Percentiles rank a stretch among this genome's conserved stretches.
phyloP scores from a whole-genome alignment of 2,888 invertebrate genomes.

The Drosophila neutralis region DNA sequence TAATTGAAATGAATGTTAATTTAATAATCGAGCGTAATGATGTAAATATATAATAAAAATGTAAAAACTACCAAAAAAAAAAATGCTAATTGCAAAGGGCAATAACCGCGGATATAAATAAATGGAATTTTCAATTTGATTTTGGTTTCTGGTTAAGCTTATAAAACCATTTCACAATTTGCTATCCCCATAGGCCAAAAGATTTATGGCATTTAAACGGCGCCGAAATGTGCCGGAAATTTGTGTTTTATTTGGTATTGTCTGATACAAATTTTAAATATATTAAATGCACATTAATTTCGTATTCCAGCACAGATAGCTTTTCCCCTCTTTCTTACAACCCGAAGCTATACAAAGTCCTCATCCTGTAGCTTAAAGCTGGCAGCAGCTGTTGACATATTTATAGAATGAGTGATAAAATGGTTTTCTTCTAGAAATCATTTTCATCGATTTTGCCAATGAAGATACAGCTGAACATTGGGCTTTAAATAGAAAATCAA shows the following conservation, averaged over 20 bases:
- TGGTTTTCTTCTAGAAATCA: slow-evolving; percentile 12
- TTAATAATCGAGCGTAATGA: slow-evolving; percentile 41
- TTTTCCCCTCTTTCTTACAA: not conserved
- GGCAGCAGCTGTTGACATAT: slow-evolving; percentile 36
- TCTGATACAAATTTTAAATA: slow-evolving; percentile 62
- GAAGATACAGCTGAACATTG: not conserved
- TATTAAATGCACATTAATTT: slow-evolving; percentile 73
- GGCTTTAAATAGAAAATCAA: not conserved
- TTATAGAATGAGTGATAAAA: slow-evolving; percentile 37
- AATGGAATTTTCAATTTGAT: slow-evolving; percentile 54
- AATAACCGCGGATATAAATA: slow-evolving; percentile 48
- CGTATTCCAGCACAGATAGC: slow-evolving; percentile 38
- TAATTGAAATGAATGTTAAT: slow-evolving; percentile 28
- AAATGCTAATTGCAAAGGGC: slow-evolving; percentile 60
- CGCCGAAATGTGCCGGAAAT: slow-evolving; percentile 70
- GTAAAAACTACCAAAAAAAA: slow-evolving; percentile 34
- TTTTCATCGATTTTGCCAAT: not conserved
- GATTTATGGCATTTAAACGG: slow-evolving; percentile 64
- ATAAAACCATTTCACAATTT: slow-evolving; percentile 24
- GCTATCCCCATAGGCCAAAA: slow-evolving; percentile 17
- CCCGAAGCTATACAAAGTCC: not conserved
- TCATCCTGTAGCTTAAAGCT: slow-evolving; percentile 34
- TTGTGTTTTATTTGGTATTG: slow-evolving; percentile 59
- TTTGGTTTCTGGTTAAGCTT: slow-evolving; percentile 25
- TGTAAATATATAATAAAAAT: slow-evolving; percentile 49